phyloP scores from a whole-genome alignment of 2,113 vertebrate species.

The Passer domesticus region DNA sequence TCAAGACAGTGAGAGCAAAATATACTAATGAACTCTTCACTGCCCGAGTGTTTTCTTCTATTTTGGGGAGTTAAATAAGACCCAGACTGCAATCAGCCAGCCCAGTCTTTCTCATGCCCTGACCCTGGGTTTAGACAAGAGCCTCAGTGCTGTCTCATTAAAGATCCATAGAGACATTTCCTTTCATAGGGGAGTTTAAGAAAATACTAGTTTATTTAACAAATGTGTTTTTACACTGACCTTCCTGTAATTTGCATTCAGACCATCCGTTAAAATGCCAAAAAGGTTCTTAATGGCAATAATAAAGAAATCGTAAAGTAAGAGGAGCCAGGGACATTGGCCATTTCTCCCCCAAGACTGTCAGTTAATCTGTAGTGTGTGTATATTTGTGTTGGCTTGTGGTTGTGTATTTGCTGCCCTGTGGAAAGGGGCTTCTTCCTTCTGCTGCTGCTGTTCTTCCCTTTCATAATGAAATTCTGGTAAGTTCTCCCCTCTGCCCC shows the following conservation, averaged over 20 bases:
- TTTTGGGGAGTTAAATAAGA: not conserved
- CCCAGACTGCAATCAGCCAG: not conserved
- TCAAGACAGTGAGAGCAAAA: rapidly evolving
- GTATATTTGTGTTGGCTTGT: not conserved
- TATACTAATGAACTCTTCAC: not conserved
- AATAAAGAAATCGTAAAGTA: not conserved
- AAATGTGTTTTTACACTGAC: not conserved
- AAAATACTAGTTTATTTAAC: not conserved
- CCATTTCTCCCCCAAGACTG: not conserved
- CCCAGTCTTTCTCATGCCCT: not conserved
- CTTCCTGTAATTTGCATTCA: not conserved
- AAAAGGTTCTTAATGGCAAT: not conserved
- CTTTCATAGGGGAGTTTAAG: not conserved
- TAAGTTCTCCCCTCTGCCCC: not conserved
- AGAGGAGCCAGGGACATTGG: not conserved
- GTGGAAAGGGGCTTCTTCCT: not conserved
- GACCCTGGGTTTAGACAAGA: not conserved
- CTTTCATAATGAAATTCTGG: not conserved
- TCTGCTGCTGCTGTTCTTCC: not conserved
- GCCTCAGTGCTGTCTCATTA: not conserved
- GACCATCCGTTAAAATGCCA: not conserved
- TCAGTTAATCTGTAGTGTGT: not conserved
- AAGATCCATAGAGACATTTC: not conserved
- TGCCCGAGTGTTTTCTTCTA: not conserved
- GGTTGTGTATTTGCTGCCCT: not conserved